Evolutionary conservation across 2,888 invertebrate genomes (phyloP).

Genomic region (Rapana venosa): DNA sequence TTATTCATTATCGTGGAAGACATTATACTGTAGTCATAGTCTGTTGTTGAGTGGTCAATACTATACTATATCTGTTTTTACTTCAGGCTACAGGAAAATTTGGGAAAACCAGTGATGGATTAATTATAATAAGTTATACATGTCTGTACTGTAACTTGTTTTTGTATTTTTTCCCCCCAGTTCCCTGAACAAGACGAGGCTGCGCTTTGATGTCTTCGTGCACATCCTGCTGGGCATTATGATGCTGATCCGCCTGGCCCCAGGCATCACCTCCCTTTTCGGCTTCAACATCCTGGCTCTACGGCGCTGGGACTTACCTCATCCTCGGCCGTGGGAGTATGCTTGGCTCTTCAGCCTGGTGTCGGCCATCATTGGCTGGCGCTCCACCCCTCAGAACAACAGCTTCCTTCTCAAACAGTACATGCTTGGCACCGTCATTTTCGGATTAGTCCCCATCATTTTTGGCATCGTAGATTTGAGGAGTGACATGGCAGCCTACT

Average conservation of each 20-base stretch:
- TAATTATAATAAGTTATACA: too few species aligned
- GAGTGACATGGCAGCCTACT: conserved; percentile 89
- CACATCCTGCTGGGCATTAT: conserved; percentile 93
- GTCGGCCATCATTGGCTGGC: conserved; percentile 90
- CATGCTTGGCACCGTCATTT: conserved; percentile 85
- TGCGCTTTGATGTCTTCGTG: conserved; percentile 95
- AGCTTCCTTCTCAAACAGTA: conserved; percentile 79
- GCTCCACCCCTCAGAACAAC: conserved; percentile 91
- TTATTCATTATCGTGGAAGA: too few species aligned
- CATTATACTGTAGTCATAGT: too few species aligned
- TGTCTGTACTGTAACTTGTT: too few species aligned
- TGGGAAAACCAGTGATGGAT: too few species aligned
- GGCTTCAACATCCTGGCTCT: conserved; percentile 93
- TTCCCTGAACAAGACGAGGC: conserved; percentile 95
- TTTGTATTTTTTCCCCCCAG: conserved; percentile 82
- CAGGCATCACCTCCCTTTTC: conserved; percentile 93
- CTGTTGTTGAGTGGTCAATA: too few species aligned
- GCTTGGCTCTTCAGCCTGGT: conserved; percentile 92
- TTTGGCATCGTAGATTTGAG: conserved; percentile 91
- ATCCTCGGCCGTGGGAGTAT: conserved; percentile 95
- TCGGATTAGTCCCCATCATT: conserved; percentile 89
- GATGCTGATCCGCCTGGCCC: conserved; percentile 93
- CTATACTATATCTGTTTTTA: too few species aligned
- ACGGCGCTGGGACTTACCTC: conserved; percentile 89
- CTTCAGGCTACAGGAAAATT: too few species aligned